These are phyloP conservation scores for Choloepus didactylus DNA, from an alignment of 2,797 vertebrate genomes.

Conservation along the genomic window DNA sequence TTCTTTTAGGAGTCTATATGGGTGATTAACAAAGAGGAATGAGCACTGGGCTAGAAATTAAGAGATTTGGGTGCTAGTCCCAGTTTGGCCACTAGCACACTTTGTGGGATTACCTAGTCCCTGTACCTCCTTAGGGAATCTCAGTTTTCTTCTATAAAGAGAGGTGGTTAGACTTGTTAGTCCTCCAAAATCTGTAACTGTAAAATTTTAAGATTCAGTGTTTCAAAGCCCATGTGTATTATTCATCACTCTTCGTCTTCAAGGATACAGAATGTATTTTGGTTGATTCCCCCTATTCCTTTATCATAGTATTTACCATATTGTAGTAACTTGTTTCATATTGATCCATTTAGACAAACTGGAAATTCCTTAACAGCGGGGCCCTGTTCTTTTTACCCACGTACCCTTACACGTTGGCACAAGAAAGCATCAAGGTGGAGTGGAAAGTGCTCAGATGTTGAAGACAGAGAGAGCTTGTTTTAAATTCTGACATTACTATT, in stretches of 20 bases:
- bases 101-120: neutral
- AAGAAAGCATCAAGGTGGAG: neutral
- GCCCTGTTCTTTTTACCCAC: too few species aligned
- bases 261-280: neutral
- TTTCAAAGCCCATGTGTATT: neutral
- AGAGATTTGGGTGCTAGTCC: neutral
- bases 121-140: neutral
- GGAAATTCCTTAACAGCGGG: neutral
- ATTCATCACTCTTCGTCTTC: neutral
- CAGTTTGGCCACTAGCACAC: neutral
- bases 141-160: constrained; percentile 13
- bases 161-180: neutral
- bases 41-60: neutral
- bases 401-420: rapidly evolving
- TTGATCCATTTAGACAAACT: neutral
- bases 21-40: neutral
- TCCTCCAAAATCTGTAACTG: neutral
- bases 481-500: neutral
- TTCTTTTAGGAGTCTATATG: neutral
- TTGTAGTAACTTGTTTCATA: neutral
- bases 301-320: neutral
- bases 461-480: neutral
- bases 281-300: neutral
- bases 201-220: neutral
- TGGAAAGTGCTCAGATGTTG: neutral